A percentile compares a stretch with the other conserved stretches of the same genome.
These are phyloP conservation scores for Sebastes schlegelii DNA, from an alignment of 2,113 vertebrate genomes.

Conservation along the genomic window DNA sequence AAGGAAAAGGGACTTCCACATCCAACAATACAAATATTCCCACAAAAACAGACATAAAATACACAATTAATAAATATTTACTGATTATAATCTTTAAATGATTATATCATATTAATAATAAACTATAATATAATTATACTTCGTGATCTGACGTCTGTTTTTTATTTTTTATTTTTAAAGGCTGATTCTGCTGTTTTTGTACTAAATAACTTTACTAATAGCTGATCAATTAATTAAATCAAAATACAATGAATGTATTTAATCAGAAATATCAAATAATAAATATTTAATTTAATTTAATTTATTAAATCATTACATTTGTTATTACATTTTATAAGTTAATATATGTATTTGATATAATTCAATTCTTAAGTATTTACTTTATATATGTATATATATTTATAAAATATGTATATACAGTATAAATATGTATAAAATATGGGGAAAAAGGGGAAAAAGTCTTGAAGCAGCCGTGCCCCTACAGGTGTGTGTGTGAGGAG, in stretches of 20 bases:
- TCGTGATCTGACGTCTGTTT: neutral
- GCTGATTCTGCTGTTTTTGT: neutral
- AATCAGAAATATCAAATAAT: too few relatives aligned
- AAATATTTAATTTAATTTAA: too few relatives aligned
- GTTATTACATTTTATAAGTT: too few relatives aligned
- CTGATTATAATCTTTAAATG: neutral
- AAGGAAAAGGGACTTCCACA: constrained; percentile 16
- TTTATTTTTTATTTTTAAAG: neutral
- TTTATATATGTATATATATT: neutral
- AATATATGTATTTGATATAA: too few relatives aligned
- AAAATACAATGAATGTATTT: neutral
- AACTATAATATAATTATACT: neutral
- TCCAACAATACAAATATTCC: neutral
- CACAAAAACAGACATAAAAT: neutral
- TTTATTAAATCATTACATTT: too few relatives aligned
- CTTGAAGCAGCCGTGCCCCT: too few relatives aligned
- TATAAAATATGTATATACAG: neutral
- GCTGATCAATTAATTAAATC: neutral
- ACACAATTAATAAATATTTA: neutral
- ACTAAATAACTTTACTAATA: neutral
- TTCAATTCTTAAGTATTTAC: too few relatives aligned
- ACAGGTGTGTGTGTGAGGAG: neutral
- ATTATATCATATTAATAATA: neutral
- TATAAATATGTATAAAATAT: neutral
- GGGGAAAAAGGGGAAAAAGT: too few relatives aligned